Base-by-base conservation (phyloP, 1,140 invertebrate species). In the Macrostomum lignano region DNA sequence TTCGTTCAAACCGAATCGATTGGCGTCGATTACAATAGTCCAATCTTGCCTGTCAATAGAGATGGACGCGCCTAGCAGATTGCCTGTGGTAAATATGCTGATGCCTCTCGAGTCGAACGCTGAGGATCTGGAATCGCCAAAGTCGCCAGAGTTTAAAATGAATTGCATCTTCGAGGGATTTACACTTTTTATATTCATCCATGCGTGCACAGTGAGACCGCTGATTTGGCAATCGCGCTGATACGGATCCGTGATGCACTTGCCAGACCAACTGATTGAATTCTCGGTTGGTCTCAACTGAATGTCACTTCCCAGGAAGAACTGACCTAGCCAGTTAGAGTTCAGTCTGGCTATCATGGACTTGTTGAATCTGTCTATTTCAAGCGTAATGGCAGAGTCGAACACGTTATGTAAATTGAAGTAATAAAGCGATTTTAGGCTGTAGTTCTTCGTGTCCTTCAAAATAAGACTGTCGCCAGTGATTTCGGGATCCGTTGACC, bases 201-300 rank as follows among this genome's bases (percentile, higher is more conserved):
- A 28, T 17, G 19, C 19, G 3, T 14, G 19, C 15, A 28, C 19
- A 15, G 26, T 28, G 4, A 28, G 7, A 5, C 26, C 26, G 19
- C 9, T 28, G 9, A 15, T 15, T 5, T 17, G 26, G 9, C 26
- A 28, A 28, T 3, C 19, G 9, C 19, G 7, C 7, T 9, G 4
- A 5, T 14, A 15, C 9, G 26, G 26, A 28, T 28, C 26, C 15
- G 9, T 5, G 14, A 28, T 7, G 19, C 26, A 28, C 19, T 28
- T 28, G 9, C 26, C 26, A 15, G 26, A 3, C 26, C 26, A 28
- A n/a, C n/a, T n/a, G n/a, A n/a, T n/a, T n/a, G n/a, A n/a, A n/a
- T n/a, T n/a, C n/a, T n/a, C n/a, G n/a, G n/a, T n/a, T n/a, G n/a
- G n/a, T n/a, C n/a, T n/a, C n/a, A n/a, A n/a, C n/a, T n/a, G n/a